Conservation (phyloP, 2,888 invertebrate genomes). For the Neuroscelio doddi region DNA sequence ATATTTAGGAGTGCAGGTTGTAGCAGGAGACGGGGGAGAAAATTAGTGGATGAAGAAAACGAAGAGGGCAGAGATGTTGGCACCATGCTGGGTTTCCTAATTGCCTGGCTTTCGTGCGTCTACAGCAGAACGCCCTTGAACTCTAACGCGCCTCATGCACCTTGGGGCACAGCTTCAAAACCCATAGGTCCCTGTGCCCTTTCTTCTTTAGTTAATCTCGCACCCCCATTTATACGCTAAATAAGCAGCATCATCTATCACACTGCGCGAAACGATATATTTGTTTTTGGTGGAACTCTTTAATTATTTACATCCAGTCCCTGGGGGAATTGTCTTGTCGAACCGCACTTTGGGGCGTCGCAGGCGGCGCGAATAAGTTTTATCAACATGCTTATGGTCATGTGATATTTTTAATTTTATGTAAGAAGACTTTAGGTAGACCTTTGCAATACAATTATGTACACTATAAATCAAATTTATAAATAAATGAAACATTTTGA, state of each 20-base stretch:
- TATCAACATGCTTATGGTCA: conserved; percentile 11
- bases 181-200: conserved; percentile 48
- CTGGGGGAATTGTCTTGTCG: conserved; percentile 47
- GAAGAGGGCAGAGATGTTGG: conserved; percentile 63
- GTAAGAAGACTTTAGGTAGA: not conserved
- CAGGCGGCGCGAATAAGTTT: conserved; percentile 25
- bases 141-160: conserved; percentile 52
- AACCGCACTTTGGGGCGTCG: conserved; percentile 27
- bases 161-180: conserved; percentile 56
- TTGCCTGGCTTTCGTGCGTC: conserved; percentile 66
- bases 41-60: conserved; percentile 45
- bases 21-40: conserved; percentile 42
- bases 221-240: conserved; percentile 55
- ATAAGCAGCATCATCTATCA: conserved; percentile 71
- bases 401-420: conserved; percentile 19
- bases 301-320: conserved; percentile 67
- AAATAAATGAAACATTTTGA: too few relatives aligned
- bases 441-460: not conserved
- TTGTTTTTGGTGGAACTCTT: conserved; percentile 68
- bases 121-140: conserved; percentile 67
- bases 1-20: conserved; percentile 5
- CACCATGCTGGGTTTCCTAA: conserved; percentile 70
- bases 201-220: conserved; percentile 46
- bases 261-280: conserved; percentile 70
- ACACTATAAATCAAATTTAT: too few relatives aligned